These are phyloP conservation scores for Arge pagana DNA, from an alignment of 2,888 invertebrate genomes.

Conservation along the genomic window DNA sequence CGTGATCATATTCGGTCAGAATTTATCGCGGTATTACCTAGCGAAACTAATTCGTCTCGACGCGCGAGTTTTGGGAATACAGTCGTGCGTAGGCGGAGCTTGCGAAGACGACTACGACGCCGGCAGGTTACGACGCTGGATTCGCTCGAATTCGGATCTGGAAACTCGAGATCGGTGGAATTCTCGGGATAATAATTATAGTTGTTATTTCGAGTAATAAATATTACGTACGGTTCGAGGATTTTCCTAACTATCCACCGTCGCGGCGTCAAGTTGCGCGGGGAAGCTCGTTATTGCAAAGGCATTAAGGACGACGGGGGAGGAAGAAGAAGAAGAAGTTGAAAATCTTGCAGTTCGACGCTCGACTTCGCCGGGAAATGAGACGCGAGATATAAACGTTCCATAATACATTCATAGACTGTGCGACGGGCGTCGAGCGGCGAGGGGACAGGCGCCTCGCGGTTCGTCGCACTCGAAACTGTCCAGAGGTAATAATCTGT, in stretches of 20 bases:
- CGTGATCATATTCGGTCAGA: constrained; percentile 15
- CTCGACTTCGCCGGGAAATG: background rate
- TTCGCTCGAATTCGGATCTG: too few relatives aligned
- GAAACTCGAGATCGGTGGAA: too few relatives aligned
- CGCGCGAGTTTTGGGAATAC: background rate
- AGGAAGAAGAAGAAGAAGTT: too few relatives aligned
- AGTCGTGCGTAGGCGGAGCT: too few relatives aligned
- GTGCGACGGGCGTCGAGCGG: too few relatives aligned
- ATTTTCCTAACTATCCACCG: constrained; percentile 10
- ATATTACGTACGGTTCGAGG: constrained; percentile 8
- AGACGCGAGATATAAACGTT: too few relatives aligned
- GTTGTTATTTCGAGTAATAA: constrained; percentile 1
- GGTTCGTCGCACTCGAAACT: constrained; percentile 6
- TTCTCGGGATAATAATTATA: background rate
- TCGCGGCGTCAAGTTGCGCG: constrained; percentile 2
- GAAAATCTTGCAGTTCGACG: constrained; percentile 6
- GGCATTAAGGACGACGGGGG: background rate
- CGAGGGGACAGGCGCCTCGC: too few relatives aligned
- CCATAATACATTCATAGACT: too few relatives aligned
- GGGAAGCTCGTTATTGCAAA: constrained; percentile 8
- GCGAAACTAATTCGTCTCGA: constrained; percentile 2
- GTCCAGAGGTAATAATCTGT: constrained; percentile 16
- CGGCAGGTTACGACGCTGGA: too few relatives aligned
- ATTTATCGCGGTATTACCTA: constrained; percentile 2
- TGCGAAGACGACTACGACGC: too few relatives aligned